phyloP scores from a whole-genome alignment of 2,113 vertebrate genomes.

The Hipposideros armiger region DNA sequence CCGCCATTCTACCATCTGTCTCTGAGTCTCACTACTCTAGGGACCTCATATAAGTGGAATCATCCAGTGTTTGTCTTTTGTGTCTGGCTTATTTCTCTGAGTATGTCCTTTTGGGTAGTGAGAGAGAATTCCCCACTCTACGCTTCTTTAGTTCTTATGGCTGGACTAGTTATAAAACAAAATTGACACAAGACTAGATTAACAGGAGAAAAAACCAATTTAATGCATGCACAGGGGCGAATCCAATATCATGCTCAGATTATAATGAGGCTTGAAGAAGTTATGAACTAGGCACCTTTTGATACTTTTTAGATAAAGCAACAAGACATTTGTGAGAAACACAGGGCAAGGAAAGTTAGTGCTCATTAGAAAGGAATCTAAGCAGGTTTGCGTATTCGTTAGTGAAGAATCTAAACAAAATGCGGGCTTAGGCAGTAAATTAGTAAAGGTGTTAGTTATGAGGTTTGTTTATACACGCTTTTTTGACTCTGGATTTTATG shows the following conservation, averaged over 20 bases:
- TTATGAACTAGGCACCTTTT: neutral
- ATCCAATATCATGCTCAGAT: neutral
- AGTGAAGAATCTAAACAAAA: neutral
- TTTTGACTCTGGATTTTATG: neutral
- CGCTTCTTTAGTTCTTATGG: neutral
- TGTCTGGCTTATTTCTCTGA: constrained; percentile 1
- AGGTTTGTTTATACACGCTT: neutral
- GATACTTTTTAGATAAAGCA: neutral
- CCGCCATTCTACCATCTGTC: neutral
- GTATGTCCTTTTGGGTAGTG: neutral
- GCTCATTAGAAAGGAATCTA: neutral
- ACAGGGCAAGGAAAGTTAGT: neutral
- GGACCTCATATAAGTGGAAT: neutral
- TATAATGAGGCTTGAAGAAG: neutral
- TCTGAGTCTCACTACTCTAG: neutral
- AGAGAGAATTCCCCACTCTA: neutral
- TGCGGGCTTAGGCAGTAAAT: neutral
- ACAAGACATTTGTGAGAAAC: neutral
- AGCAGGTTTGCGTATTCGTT: neutral
- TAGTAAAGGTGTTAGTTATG: neutral
- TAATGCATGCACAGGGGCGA: neutral
- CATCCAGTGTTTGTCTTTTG: neutral
- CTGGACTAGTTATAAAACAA: neutral
- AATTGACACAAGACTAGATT: neutral
- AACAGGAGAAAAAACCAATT: neutral